These are phyloP conservation scores for Oxyteleia sp. DNA, from an alignment of 2,888 invertebrate species.

Conservation along the genomic window DNA sequence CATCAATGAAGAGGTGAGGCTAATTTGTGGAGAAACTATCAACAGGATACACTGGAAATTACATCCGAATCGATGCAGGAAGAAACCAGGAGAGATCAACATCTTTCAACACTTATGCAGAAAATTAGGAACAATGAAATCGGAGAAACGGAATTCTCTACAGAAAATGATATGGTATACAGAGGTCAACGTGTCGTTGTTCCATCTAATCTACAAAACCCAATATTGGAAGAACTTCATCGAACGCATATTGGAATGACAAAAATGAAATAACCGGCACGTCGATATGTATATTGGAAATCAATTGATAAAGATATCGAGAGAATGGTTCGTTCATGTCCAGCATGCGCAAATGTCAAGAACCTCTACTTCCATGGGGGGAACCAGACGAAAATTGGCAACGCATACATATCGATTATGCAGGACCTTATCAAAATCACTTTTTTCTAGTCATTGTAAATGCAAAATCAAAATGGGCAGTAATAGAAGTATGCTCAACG, in stretches of 20 bases:
- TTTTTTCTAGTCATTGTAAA: constrained; percentile 72
- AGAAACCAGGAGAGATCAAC: no score
- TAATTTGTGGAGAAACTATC: constrained; percentile 18
- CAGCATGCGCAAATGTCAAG: constrained; percentile 42
- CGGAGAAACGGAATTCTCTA: no score
- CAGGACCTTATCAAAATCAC: constrained; percentile 58
- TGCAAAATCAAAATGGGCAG: constrained; percentile 75
- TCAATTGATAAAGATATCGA: constrained; percentile 72
- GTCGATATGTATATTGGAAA: constrained; percentile 73
- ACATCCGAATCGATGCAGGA: no score
- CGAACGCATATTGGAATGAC: constrained; percentile 66
- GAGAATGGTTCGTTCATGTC: constrained; percentile 42
- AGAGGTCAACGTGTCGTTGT: constrained; percentile 77
- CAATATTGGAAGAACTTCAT: constrained; percentile 65
- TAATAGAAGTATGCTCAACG: constrained; percentile 63
- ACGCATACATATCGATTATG: constrained; percentile 78
- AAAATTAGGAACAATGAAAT: no score
- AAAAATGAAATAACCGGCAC: constrained; percentile 67
- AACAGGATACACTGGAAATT: no score
- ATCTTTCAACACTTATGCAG: no score
- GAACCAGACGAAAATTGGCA: constrained; percentile 75
- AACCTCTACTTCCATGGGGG: constrained; percentile 65
- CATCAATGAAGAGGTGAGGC: constrained; percentile 33
- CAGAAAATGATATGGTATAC: constrained; percentile 62
- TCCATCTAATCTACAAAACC: constrained; percentile 41